A percentile compares a stretch with the other conserved stretches of the same genome.
Conservation (phyloP, 1,140 invertebrate genomes). For the Drosophila pruinosa region DNA sequence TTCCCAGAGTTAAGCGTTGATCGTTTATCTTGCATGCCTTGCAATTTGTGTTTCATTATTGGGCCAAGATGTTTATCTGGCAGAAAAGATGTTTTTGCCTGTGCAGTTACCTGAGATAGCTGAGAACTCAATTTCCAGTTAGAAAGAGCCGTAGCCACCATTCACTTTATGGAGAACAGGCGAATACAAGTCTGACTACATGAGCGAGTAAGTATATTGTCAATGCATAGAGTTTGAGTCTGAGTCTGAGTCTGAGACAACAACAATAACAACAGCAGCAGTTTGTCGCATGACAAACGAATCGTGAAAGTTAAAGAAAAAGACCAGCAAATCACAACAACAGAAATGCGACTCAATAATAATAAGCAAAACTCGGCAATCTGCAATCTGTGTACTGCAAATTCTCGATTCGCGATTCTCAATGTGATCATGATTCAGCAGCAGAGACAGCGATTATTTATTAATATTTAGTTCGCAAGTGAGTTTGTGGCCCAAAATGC, state of each 20-base stretch:
- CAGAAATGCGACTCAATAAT: conserved; percentile 54
- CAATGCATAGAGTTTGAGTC: conserved; percentile 3
- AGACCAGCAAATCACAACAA: conserved; percentile 48
- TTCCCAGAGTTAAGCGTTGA: conserved; percentile 11
- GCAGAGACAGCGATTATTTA: conserved; percentile 46
- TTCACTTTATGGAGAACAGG: conserved; percentile 46
- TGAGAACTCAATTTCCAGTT: conserved; percentile 45
- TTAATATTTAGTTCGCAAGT: too few relatives aligned
- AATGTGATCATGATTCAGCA: conserved; percentile 63
- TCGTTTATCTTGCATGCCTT: conserved; percentile 17
- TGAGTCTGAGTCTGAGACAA: conserved; percentile 9
- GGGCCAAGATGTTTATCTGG: conserved; percentile 38
- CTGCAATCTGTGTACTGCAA: conserved; percentile 6
- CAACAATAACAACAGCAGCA: neutral
- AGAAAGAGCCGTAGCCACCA: conserved; percentile 7
- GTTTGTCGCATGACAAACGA: conserved; percentile 24
- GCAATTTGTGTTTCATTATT: conserved; percentile 4
- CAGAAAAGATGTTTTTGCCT: conserved; percentile 13
- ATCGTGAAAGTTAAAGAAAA: conserved; percentile 73
- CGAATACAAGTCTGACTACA: conserved; percentile 2
- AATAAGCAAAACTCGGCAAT: conserved; percentile 52
- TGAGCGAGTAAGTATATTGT: conserved; percentile 52
- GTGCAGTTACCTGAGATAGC: conserved; percentile 62
- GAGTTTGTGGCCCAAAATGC: conserved; percentile 34
- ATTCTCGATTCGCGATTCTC: conserved; percentile 2